phyloP scores from a whole-genome alignment of 1,140 invertebrate genomes.

The Drosophila dunni region DNA sequence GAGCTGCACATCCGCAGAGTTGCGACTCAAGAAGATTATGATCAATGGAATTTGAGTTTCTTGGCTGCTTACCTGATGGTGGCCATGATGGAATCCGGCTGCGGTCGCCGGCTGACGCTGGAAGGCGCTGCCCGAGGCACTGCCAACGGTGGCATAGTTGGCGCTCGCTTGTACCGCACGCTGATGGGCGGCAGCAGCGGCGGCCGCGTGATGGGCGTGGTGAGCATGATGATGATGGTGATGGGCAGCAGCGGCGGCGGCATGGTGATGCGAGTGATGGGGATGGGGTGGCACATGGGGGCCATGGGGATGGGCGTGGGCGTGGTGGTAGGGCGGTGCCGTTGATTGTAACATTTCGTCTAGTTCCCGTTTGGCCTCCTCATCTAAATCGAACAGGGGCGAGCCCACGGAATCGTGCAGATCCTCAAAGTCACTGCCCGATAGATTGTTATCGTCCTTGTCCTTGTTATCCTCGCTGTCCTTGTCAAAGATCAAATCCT shows the following conservation, averaged over 20 bases:
- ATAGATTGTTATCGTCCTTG: constrained; percentile 49
- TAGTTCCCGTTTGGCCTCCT: constrained; percentile 83
- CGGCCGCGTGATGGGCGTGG: constrained; percentile 60
- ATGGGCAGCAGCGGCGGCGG: constrained; percentile 50
- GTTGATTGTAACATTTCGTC: constrained; percentile 84
- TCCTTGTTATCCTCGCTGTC: constrained; percentile 25
- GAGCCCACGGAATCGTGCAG: constrained; percentile 77
- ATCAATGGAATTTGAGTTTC: constrained; percentile 32
- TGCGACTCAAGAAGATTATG: constrained; percentile 47
- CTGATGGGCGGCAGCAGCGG: constrained; percentile 45
- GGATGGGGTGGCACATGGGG: constrained; percentile 53
- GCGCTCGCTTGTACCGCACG: constrained; percentile 55
- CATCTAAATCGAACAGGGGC: constrained; percentile 84
- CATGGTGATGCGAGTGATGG: constrained; percentile 60
- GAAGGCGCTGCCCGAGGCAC: constrained; percentile 76
- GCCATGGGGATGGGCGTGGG: constrained; percentile 54
- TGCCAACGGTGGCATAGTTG: constrained; percentile 65
- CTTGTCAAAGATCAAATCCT: constrained; percentile 49
- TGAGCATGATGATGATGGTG: constrained; percentile 49
- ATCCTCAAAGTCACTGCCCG: constrained; percentile 66
- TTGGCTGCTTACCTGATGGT: constrained; percentile 77
- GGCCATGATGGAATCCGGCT: constrained; percentile 81
- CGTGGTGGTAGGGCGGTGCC: constrained; percentile 71
- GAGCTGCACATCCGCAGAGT: constrained; percentile 52
- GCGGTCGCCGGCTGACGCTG: constrained; percentile 72